A percentile compares a stretch with the other conserved stretches of the same genome.
phyloP scores from a whole-genome alignment of 2,797 vertebrate genomes.

The Coregonus ussuriensis region DNA sequence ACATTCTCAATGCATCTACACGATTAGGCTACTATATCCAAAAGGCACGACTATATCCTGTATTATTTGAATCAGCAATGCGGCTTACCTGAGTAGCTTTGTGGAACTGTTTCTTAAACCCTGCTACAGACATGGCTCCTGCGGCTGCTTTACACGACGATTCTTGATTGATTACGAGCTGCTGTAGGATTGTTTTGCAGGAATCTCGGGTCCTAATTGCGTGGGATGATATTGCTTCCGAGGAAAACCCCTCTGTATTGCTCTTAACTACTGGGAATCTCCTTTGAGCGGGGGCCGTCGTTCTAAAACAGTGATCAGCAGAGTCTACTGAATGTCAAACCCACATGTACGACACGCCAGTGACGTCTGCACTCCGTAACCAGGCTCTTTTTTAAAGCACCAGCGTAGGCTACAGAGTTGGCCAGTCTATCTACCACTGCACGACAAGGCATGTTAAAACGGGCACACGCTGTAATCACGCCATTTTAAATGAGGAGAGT shows the following conservation, averaged over 20 bases:
- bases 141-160: constrained; percentile 31
- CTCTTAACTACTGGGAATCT: constrained; percentile 62
- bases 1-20: background rate
- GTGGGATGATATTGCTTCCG: constrained; percentile 43
- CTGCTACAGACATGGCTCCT: constrained; percentile 86
- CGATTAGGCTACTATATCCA: background rate
- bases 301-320: constrained; percentile 41
- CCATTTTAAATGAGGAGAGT: constrained; percentile 20
- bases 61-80: background rate
- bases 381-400: constrained; percentile 58
- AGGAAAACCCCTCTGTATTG: constrained; percentile 48
- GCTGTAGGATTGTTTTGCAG: constrained; percentile 24
- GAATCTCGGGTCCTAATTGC: constrained; percentile 30
- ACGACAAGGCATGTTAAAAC: background rate
- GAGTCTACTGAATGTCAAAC: constrained; percentile 50
- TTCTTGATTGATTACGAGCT: constrained; percentile 20
- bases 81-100: constrained; percentile 90
- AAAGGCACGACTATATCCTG: background rate
- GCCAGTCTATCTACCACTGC: background rate
- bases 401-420: constrained; percentile 13
- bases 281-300: constrained; percentile 60
- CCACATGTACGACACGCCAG: constrained; percentile 56
- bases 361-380: constrained; percentile 57
- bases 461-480: background rate
- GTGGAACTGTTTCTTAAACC: constrained; percentile 93